These are phyloP conservation scores for Drosophila orena DNA, from an alignment of 1,140 invertebrate genomes.

Conservation along the genomic window DNA sequence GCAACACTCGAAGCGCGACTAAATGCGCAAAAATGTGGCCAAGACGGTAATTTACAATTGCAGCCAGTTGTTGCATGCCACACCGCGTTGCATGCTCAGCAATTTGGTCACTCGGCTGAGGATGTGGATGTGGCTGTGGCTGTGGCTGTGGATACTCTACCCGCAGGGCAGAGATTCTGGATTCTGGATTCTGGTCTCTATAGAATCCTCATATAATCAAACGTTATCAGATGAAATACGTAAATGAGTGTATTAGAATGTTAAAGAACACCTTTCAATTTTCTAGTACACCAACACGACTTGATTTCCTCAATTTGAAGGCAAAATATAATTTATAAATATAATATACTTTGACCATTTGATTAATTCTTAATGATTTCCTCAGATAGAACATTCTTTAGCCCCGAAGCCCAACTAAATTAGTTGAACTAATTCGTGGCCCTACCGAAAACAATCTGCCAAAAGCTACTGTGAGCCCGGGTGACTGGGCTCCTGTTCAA, in stretches of 20 bases:
- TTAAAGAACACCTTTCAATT: too few relatives aligned
- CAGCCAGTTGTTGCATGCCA: constrained; percentile 57
- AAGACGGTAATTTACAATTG: constrained; percentile 83
- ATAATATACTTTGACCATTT: too few relatives aligned
- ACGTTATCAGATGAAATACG: not conserved
- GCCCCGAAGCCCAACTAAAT: constrained; percentile 8
- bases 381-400: constrained; percentile 2
- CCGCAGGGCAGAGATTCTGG: constrained; percentile 51
- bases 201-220: constrained; percentile 16
- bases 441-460: constrained; percentile 57
- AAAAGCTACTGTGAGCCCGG: constrained; percentile 48
- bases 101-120: constrained; percentile 24
- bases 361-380: not conserved
- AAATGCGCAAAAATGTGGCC: constrained; percentile 82
- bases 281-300: too few relatives aligned
- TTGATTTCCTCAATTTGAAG: not conserved
- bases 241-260: too few relatives aligned
- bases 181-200: constrained; percentile 16
- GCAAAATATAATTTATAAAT: too few relatives aligned
- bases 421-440: not conserved
- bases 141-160: constrained; percentile 43
- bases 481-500: constrained; percentile 60
- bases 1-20: constrained; percentile 81
- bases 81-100: constrained; percentile 37
- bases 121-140: not conserved